Conservation (phyloP, 2,888 invertebrate genomes). For the Phlogophora meticulosa region DNA sequence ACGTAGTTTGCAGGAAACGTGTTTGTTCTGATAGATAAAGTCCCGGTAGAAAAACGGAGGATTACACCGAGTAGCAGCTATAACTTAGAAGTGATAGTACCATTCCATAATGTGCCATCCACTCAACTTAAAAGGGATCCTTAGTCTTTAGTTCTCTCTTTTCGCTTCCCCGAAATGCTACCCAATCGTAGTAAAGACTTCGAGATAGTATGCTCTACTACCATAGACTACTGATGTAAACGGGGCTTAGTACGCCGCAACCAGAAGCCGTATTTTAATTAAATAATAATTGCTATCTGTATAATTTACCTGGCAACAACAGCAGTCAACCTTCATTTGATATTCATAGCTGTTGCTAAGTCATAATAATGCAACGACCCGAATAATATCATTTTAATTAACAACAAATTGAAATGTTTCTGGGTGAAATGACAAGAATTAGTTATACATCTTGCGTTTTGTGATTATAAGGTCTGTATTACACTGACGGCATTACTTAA, state of each 20-base stretch:
- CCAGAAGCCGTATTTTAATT: conserved; percentile 32
- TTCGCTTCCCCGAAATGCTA: conserved; percentile 26
- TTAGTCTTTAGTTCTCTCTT: conserved; percentile 26
- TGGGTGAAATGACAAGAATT: conserved; percentile 12
- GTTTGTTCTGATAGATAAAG: neutral
- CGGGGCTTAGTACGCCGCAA: neutral
- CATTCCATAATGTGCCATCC: conserved; percentile 17
- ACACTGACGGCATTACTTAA: too few species aligned
- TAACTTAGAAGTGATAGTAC: conserved; percentile 3
- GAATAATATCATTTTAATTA: conserved; percentile 36
- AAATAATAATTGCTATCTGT: conserved; percentile 22
- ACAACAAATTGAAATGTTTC: conserved; percentile 15
- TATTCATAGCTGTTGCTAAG: conserved; percentile 44
- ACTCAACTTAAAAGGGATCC: conserved; percentile 41
- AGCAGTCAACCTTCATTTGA: conserved; percentile 38
- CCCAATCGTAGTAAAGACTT: conserved; percentile 7
- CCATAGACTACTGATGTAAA: neutral
- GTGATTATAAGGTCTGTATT: neutral
- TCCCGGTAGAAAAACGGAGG: neutral
- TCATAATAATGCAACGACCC: conserved; percentile 57
- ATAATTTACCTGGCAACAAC: conserved; percentile 23
- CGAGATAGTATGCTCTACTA: conserved; percentile 4
- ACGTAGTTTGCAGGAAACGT: neutral
- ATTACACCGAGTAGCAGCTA: neutral
- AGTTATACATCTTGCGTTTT: neutral